Evolutionary conservation across 2,797 vertebrate species (phyloP).

Genomic region (Chaenodraco wilsoni): DNA sequence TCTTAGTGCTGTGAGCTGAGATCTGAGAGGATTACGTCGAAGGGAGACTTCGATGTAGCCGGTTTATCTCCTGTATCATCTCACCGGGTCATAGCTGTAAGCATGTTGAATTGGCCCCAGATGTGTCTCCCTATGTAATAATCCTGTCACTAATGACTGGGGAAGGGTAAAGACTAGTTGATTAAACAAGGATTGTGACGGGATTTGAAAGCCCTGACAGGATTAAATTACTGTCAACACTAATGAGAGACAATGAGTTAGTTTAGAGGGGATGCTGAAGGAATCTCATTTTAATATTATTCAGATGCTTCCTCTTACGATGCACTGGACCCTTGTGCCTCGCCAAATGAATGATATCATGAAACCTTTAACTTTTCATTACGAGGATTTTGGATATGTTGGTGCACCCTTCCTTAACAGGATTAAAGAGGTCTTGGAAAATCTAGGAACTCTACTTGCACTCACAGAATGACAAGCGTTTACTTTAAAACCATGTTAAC

Average conservation of each 20-base stretch:
- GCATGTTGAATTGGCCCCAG: conserved; percentile 73
- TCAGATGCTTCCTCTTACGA: conserved; percentile 29
- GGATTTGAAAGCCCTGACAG: conserved; percentile 45
- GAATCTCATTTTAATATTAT: conserved; percentile 32
- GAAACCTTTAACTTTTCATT: not conserved
- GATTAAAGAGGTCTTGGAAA: too few relatives aligned
- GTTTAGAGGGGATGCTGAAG: conserved; percentile 26
- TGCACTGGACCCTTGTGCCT: not conserved
- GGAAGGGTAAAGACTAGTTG: conserved; percentile 63
- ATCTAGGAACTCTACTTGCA: too few relatives aligned
- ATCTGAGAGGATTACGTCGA: conserved; percentile 64
- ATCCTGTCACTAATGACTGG: conserved; percentile 72
- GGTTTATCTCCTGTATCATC: conserved; percentile 75
- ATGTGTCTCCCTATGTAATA: conserved; percentile 75
- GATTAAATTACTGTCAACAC: conserved; percentile 71
- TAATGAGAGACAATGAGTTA: conserved; percentile 51
- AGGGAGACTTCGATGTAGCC: conserved; percentile 61
- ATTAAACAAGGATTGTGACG: conserved; percentile 70
- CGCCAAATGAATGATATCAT: not conserved
- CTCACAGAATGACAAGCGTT: not conserved
- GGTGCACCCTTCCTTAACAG: not conserved
- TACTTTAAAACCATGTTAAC: not conserved
- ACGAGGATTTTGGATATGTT: not conserved
- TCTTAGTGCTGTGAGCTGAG: conserved; percentile 58
- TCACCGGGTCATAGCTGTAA: conserved; percentile 67